A percentile compares a stretch with the other conserved stretches of the same genome.
Conservation (phyloP, 2,113 vertebrate species). For the Chamaetylas fuelleborni region DNA sequence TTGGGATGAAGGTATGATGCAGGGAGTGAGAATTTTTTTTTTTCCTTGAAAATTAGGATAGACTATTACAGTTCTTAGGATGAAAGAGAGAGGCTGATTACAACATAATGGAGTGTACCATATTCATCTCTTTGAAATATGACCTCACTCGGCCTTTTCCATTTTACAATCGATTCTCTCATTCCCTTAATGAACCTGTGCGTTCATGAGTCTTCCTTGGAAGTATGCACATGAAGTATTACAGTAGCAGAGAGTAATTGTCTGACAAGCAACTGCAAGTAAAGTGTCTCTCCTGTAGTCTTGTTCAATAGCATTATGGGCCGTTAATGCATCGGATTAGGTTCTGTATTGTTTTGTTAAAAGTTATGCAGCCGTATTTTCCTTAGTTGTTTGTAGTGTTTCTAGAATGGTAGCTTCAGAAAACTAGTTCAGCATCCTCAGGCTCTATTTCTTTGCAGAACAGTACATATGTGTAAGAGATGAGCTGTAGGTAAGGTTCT, state of each 20-base stretch:
- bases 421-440: background rate
- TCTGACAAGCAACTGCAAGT: slow-evolving; percentile 79
- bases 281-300: slow-evolving; percentile 79
- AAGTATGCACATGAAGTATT: slow-evolving; percentile 80
- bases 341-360: slow-evolving; percentile 67
- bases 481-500: background rate
- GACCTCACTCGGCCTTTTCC: slow-evolving; percentile 81
- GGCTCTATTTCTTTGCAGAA: background rate
- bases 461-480: background rate
- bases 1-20: slow-evolving; percentile 49
- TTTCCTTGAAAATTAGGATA: slow-evolving; percentile 72
- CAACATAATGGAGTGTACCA: slow-evolving; percentile 85
- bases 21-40: slow-evolving; percentile 30
- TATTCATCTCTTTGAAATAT: slow-evolving; percentile 86
- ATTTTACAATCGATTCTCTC: slow-evolving; percentile 85
- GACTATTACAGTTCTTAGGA: slow-evolving; percentile 77
- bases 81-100: slow-evolving; percentile 84
- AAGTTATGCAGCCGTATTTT: slow-evolving; percentile 52
- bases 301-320: slow-evolving; percentile 79
- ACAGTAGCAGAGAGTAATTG: slow-evolving; percentile 78
- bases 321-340: slow-evolving; percentile 75
- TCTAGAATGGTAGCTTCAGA: slow-evolving; percentile 24
- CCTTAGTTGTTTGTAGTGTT: background rate
- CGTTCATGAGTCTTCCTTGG: slow-evolving; percentile 77
- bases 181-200: slow-evolving; percentile 84